phyloP scores from a whole-genome alignment of 2,113 vertebrate species.

The Beaufortia kweichowensis region DNA sequence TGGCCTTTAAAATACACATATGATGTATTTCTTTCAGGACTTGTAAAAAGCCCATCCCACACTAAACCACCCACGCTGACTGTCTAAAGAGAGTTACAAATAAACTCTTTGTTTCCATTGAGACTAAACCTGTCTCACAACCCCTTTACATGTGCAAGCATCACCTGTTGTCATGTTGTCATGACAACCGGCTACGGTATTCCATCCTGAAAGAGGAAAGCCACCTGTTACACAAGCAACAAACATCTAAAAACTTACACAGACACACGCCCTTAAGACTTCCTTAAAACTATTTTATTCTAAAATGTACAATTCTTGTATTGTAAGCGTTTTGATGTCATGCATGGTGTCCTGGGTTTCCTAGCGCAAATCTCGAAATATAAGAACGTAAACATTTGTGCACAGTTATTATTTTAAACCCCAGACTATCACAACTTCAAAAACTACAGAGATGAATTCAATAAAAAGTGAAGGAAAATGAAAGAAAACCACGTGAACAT shows the following conservation, averaged over 20 bases:
- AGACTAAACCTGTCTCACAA: conserved; percentile 9
- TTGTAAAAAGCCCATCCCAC: no score
- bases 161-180: conserved; percentile 24
- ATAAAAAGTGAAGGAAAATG: background rate
- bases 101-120: background rate
- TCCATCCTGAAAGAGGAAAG: conserved; percentile 12
- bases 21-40: background rate
- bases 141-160: background rate
- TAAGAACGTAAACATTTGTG: no score
- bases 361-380: no score
- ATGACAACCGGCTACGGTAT: background rate
- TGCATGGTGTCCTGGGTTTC: no score
- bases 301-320: no score
- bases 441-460: background rate
- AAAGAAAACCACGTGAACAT: background rate
- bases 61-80: no score
- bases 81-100: no score
- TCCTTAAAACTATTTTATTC: background rate
- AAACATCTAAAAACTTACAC: conserved; percentile 13
- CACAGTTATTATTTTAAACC: background rate
- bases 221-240: conserved; percentile 10
- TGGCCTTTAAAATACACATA: background rate
- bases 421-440: background rate
- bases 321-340: no score
- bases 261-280: background rate